phyloP scores from a whole-genome alignment of 2,888 invertebrate species.

The Hyalella azteca region DNA sequence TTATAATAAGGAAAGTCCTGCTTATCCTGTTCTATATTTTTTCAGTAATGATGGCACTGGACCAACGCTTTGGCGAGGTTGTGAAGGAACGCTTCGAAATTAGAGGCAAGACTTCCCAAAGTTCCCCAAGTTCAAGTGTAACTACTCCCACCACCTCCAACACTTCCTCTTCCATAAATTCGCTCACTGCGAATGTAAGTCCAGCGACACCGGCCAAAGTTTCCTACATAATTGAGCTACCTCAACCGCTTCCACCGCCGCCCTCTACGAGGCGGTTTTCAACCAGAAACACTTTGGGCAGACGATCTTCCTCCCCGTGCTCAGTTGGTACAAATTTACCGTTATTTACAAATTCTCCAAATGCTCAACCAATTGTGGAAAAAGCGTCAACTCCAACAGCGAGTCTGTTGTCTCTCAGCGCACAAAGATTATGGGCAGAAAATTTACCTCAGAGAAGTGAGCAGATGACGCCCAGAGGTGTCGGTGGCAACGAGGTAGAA shows the following conservation, averaged over 20 bases:
- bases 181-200: no score
- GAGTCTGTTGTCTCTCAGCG: background rate
- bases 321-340: background rate
- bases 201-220: no score
- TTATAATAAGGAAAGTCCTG: no score
- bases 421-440: background rate
- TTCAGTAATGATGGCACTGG: no score
- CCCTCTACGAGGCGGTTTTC: slow-evolving; percentile 11
- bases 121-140: no score
- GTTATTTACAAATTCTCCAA: background rate
- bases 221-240: no score
- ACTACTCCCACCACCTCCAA: background rate
- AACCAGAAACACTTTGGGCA: background rate
- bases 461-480: background rate
- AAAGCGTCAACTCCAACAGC: background rate
- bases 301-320: slow-evolving; percentile 10
- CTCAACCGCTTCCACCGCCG: background rate
- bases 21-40: no score
- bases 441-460: background rate
- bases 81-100: background rate
- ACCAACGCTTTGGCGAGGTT: background rate
- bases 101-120: background rate
- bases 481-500: background rate
- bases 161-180: background rate
- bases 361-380: background rate